Evolutionary conservation across 2,888 invertebrate species (phyloP), one percentile per base, ranked within the genome.

Genomic region (Monoplex corrugatus): DNA sequence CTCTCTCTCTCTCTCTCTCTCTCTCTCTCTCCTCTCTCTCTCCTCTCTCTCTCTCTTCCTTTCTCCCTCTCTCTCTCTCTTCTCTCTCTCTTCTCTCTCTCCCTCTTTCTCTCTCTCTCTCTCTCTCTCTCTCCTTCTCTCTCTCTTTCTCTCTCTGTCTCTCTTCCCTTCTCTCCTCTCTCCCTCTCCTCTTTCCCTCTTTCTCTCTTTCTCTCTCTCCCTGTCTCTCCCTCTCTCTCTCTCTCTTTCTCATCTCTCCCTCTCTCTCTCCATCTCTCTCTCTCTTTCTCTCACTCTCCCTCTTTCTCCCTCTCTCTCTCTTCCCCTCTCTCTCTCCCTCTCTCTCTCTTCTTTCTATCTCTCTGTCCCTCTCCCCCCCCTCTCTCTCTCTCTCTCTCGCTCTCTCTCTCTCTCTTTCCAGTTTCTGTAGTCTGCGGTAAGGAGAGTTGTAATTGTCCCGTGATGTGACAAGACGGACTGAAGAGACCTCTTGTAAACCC

Each of bases 1-100:
- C 43, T 86, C 57, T 68, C n/a, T 86, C 38, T 68, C n/a, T 86
- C 28, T 86, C n/a, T 68, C 44, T 86, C 16, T 68, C 44, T 86
- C 43, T 86, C 35, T 86, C 38, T 85, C 45, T 85, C 19, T 85
- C 45, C 50, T 28, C 50, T 10, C 50, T 28, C 50, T n/a, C 50
- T 28, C 50, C 28, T 78, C 35, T 78, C 78, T 78, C 38, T 38
- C 19, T 38, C 32, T 32, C 57, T 57, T 28, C 28, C 57, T 57
- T 28, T 57, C 32, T n/a, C 40, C 13, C 68, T 23, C 40, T 38
- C 38, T 23, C n/a, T 23, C 63, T 75, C 43, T 35, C 44, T 87
- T 35, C 19, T 44, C n/a, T 44, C 43, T 44, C 72, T 38, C 38
- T 75, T n/a, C 44, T 75, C 8, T 75, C 35, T 43, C 44, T 45